Evolutionary conservation across 2,888 invertebrate genomes (phyloP), one percentile per base, ranked within the genome.

Genomic region (Odontothrips loti): DNA sequence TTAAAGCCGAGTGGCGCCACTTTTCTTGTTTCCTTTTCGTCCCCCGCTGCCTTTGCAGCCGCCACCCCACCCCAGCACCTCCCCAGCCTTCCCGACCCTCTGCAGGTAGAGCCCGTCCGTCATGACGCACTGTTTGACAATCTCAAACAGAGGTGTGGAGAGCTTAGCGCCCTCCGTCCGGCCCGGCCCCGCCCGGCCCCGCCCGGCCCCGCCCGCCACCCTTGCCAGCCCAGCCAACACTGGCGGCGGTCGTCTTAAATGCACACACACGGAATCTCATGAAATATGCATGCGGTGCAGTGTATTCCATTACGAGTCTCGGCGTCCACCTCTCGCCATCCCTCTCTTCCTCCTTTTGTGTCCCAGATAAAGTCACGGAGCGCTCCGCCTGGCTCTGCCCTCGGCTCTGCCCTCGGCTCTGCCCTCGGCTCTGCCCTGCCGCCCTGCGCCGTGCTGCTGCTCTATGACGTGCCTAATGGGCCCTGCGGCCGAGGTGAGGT

Each of bases 61-160:
- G 4, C 58, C 58, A 17, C 58, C 17, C 58, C 51, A 10, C 51
- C 51, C 51, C 51, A 17, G 51, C 51, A 12, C 51, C 51, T 51
- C 10, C 51, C 51, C 51, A 20, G 51, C 58, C 58, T 12, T 17
- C 58, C 58, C 8, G 58, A n/a, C 58, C 58, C 17, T n/a, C 58
- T 58, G 58, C 58, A n/a, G 58, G 58, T 17, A 51, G 10, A n/a
- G 58, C 34, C 15, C 58, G 20, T 15, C 58, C 58, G 58, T 58
- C 58, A 58, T 58, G 34, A 43, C 58, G 15, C 58, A 58, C 58
- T 58, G 58, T 58, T 58, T 58, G 58, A 58, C 58, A 58, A 20
- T 58, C 58, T 58, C 58, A 58, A 58, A 58, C 58, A 58, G 58
- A 58, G 58, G 58, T 58, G 58, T 58, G 58, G 58, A 20, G 15